phyloP scores from a whole-genome alignment of 2,888 invertebrate species.

The Myathropa florea region DNA sequence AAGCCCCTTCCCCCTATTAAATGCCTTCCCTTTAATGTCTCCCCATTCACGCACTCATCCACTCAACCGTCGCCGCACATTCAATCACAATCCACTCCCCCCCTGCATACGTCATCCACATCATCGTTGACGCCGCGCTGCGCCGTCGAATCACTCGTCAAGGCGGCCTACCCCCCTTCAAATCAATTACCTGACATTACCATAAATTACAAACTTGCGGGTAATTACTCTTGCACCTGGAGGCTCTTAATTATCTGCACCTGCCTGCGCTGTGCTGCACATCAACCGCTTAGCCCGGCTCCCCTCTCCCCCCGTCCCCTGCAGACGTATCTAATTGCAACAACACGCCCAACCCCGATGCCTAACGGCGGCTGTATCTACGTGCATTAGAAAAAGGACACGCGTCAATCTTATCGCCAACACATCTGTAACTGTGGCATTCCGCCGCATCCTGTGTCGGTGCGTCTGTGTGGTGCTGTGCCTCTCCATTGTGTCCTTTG shows the following conservation, averaged over 20 bases:
- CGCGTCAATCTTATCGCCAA: slow-evolving; percentile 7
- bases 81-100: neutral
- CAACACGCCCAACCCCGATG: neutral
- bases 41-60: neutral
- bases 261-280: slow-evolving; percentile 45
- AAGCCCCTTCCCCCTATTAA: too few species aligned
- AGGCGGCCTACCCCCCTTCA: slow-evolving; percentile 5
- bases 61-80: neutral
- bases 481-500: slow-evolving; percentile 12
- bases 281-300: slow-evolving; percentile 18
- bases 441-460: neutral
- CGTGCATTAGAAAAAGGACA: slow-evolving; percentile 31
- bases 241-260: slow-evolving; percentile 67
- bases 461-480: neutral
- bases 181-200: slow-evolving; percentile 64
- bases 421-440: neutral
- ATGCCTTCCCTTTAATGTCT: neutral
- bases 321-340: neutral
- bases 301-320: neutral
- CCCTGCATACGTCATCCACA: neutral
- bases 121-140: neutral
- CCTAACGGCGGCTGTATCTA: neutral
- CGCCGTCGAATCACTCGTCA: neutral
- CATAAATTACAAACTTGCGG: slow-evolving; percentile 70
- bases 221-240: slow-evolving; percentile 63